phyloP scores from a whole-genome alignment of 2,113 vertebrate species.

The Saimiri boliviensis region DNA sequence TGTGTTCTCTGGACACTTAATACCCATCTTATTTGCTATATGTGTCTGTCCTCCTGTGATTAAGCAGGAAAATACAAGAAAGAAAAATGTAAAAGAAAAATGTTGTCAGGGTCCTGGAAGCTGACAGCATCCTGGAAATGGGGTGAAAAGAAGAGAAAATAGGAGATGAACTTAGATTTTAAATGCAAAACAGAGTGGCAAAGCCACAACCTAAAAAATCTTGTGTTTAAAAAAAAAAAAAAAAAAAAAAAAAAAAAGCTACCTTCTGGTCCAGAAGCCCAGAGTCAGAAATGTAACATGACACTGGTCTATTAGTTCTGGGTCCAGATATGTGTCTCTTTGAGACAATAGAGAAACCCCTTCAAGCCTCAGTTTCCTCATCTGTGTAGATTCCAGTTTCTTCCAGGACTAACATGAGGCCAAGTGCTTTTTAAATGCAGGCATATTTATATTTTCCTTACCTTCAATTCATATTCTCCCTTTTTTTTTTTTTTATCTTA shows the following conservation, averaged over 20 bases:
- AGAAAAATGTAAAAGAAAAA: not conserved
- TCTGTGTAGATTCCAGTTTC: not conserved
- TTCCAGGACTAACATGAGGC: not conserved
- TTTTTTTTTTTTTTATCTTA: not conserved
- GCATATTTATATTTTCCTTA: not conserved
- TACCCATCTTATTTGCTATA: not conserved
- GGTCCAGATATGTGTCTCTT: not conserved
- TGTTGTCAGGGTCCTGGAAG: not conserved
- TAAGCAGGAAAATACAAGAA: not conserved
- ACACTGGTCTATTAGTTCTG: not conserved
- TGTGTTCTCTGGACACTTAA: not conserved
- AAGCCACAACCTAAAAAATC: not conserved
- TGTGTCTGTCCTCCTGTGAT: not conserved
- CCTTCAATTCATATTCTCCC: not conserved
- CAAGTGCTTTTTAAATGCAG: not conserved
- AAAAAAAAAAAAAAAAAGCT: not conserved
- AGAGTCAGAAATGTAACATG: not conserved
- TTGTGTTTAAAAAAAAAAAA: not conserved
- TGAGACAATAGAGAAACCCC: not conserved
- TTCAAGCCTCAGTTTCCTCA: not conserved
- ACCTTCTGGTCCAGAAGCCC: not conserved
- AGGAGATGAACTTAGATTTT: not conserved
- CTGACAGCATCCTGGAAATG: not conserved
- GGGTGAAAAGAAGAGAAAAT: not conserved
- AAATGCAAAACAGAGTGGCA: not conserved